Evolutionary conservation across 2,888 invertebrate genomes (phyloP), one percentile per base, ranked within the genome.

Genomic region (Polymixis flavicincta): DNA sequence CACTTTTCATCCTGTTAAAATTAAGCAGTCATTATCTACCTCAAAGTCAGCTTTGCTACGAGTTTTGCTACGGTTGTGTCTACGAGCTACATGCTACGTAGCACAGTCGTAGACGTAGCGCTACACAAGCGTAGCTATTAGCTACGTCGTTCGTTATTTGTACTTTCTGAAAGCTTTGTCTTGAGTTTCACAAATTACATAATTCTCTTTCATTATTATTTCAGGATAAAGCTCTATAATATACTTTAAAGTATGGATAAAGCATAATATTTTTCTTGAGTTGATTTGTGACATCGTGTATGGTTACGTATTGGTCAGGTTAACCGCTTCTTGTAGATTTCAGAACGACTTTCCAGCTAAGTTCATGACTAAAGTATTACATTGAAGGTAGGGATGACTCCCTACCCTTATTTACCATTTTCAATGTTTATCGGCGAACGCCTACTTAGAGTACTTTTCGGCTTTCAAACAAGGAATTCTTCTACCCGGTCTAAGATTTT

Each of bases 11-110:
- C 42, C 22, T n/a, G 8, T 52, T 67, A 70, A 52, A 70, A 57
- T 45, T 22, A 67, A n/a, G 42, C 25, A 75, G 22, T 48, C 22
- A 68, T 74, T 37, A 74, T 19, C 64, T 57, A 61, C 63, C 22
- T 66, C 42, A 19, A 76, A 60, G 64, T 60, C 42, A 37, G 59
- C 50, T 42, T 61, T 76, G 69, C 69, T 67, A 79, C 59, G 48
- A 81, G 82, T 28, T 74, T 63, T 52, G 79, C 72, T 85, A 84
- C 80, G 78, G 60, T 71, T 75, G 80, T 66, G 74, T 28, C 83
- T 88, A 89, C 80, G 77, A 66, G 60, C 79, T 82, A 82, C 76
- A 72, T 50, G 67, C 55, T 78, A 70, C 87, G 87, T 78, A 82
- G 83, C 76, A 75, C 48, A 14, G 9, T 76, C 83, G 77, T 84